Evolutionary conservation across 2,797 vertebrate species (phyloP), one percentile per base, ranked within the genome.

Genomic region (Pygocentrus nattereri): DNA sequence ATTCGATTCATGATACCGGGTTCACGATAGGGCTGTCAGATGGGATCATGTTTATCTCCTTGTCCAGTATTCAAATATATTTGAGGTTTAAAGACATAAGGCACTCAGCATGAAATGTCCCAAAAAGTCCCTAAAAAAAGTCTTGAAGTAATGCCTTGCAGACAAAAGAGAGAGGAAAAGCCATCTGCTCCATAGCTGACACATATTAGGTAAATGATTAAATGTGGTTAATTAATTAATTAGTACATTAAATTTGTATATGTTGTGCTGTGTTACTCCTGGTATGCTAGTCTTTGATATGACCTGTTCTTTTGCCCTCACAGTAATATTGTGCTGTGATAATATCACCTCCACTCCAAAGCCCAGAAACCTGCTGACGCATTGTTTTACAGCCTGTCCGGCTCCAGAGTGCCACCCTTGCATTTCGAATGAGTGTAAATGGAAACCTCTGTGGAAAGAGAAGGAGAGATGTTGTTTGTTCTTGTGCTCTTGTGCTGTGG

Each of bases 371-470:
- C 31, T 68, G 82, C 82, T 85, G 84, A 84, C 74, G 19, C 70
- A 72, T 79, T 47, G 56, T 52, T 61, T 74, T 71, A 41, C 21
- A 79, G 34, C 34, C 34, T 41, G 31, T 44, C 54, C 69, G 54
- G 56, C 72, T 79, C 67, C 58, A 69, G 64, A 68, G 77, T 70
- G 74, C 75, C 80, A 82, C 75, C 70, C 50, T 79, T 78, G 52
- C 56, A 65, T 82, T 82, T 82, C 52, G 27, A 72, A 47, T 8
- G 75, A 30, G 5, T 74, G 81, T 31, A 83, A 83, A 83, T 73
- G 68, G 78, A 83, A 68, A 69, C n/a, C 76, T 71, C 79, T 72
- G 78, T 79, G 83, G 78, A 83, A 79, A 83, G 77, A 38, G 65
- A 75, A 64, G 74, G 49, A 69, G 76, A 79, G 52, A 70, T 18